Percentiles rank a stretch among this genome's conserved stretches.
These are phyloP conservation scores for Pseudorhiza aurosa DNA, from an alignment of 30 jellyfish, hydroid and myxozoan genomes.

Conservation along the genomic window DNA sequence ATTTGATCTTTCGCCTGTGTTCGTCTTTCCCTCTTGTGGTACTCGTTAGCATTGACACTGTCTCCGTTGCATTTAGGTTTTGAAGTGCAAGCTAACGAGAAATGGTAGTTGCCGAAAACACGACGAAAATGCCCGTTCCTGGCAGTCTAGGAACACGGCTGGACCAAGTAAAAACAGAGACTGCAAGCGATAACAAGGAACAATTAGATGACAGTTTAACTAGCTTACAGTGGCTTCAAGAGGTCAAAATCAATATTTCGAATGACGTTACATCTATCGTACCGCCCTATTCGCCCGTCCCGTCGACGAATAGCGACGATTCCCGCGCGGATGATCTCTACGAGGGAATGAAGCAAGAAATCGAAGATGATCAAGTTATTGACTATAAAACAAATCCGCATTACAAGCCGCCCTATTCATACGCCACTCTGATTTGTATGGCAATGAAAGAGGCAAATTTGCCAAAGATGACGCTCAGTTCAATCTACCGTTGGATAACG, in stretches of 20 bases:
- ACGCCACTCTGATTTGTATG: conserved; percentile 97
- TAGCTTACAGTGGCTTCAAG: conserved; percentile 95
- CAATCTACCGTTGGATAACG: conserved; percentile 96
- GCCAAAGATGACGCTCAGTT: conserved; percentile 95
- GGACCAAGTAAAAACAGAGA: conserved; percentile 36
- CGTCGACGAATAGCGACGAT: conserved; percentile 93
- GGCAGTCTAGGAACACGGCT: conserved; percentile 6
- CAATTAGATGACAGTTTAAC: conserved; percentile 94
- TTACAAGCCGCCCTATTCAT: conserved; percentile 98
- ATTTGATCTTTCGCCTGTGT: too few relatives aligned
- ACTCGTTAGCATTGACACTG: background rate
- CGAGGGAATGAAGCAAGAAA: conserved; percentile 64
- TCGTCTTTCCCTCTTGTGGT: background rate
- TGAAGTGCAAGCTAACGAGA: background rate
- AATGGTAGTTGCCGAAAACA: conserved; percentile 4
- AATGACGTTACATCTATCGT: conserved; percentile 72
- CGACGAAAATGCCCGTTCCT: conserved; percentile 35
- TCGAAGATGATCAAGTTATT: conserved; percentile 54
- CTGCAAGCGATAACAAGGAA: conserved; percentile 6
- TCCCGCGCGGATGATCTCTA: conserved; percentile 51
- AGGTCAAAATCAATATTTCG: conserved; percentile 74
- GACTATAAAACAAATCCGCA: conserved; percentile 93
- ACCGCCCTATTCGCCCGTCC: conserved; percentile 97
- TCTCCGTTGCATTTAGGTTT: background rate
- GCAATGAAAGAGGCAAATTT: conserved; percentile 94